Evolutionary conservation across 2,797 vertebrate species (phyloP), one percentile per base, ranked within the genome.

Genomic region (Pseudotriccus pelzelni): DNA sequence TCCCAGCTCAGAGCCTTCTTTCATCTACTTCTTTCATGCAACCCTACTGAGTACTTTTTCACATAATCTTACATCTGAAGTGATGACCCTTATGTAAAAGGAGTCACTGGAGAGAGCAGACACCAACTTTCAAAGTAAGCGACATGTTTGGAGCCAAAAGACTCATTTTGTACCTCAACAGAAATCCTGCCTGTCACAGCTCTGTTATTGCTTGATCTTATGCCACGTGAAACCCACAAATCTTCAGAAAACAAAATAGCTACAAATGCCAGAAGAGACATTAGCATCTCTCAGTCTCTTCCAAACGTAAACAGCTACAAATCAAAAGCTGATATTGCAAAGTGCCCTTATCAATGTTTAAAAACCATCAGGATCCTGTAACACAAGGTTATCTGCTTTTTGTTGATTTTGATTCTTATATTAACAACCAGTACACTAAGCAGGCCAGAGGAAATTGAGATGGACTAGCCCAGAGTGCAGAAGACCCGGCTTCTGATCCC

Each of bases 161-260:
- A 55, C 27, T 81, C 43, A 25, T 44, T 86, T 62, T 63, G 76
- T 72, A 89, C 76, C 73, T 88, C 93, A 86, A 2, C 23, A 79
- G 88, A 32, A 69, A 80, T 67, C 44, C 73, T 73, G 82, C 39
- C 66, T 88, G 73, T 49, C 82, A 63, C 47, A 84, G 62, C 36
- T 75, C 84, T 89, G 58, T 73, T 83, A 89, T 11, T 87, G 32
- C 49, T 94, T 85, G 84, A 88, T 76, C 55, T 70, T 63, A 62
- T 41, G 83, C 74, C 76, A 84, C 7, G 16, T 49, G 86, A 95
- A 95, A 39, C 77, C 89, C 70, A 93, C 66, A 95, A 88, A 95
- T 95, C 87, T 91, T 75, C 70, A 91, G 85, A 78, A 94, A 96
- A 66, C 28, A 87, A 91, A 94, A 89, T 43, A 92, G 41, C 62